Evolutionary conservation across 1,140 invertebrate genomes (phyloP), one percentile per base, ranked within the genome.

Genomic region (Drosophila nannoptera): DNA sequence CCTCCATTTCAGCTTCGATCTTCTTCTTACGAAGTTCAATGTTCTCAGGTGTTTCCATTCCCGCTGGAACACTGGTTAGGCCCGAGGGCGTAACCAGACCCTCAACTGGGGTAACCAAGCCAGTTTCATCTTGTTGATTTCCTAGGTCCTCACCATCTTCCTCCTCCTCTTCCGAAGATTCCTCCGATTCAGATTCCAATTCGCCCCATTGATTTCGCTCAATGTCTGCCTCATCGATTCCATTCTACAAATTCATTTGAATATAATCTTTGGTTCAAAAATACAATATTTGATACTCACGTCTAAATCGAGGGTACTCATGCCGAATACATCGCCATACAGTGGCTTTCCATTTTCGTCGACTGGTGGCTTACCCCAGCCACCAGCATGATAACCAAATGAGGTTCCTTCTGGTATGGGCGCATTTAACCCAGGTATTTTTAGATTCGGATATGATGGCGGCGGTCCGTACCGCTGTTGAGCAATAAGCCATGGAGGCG

Each of bases 361-460:
- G 0, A 99, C 99, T 1, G 99, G 99, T n/a, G 99, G 99, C 90
- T 99, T 99, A 55, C 98, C 98, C 98, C 98, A 99, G 49, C 98
- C 98, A 40, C 97, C 98, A 2, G 98, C 98, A 92, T 99, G 98
- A 90, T 99, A 99, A 32, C 98, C 98, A 91, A 99, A 99, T 0
- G 97, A 96, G 89, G 98, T 99, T 6, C 96, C 95, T 75, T 99
- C 97, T 1, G 97, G 97, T 86, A 98, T 98, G 0, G 97, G 96
- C 9, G 96, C 96, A 90, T 98, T 98, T 2, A 99, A 91, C 0
- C 94, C 94, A 8, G 98, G 96, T 84, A 99, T 98, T 90, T 99
- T 99, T 0, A 99, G 91, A 91, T 99, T 99, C 2, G 99, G 99
- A 91, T 99, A 99, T 43, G 97, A 99, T 0, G 99, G 99, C 4